Evolutionary conservation across 2,113 vertebrate genomes (phyloP), one percentile per base, ranked within the genome.

Genomic region (Axis porcinus): DNA sequence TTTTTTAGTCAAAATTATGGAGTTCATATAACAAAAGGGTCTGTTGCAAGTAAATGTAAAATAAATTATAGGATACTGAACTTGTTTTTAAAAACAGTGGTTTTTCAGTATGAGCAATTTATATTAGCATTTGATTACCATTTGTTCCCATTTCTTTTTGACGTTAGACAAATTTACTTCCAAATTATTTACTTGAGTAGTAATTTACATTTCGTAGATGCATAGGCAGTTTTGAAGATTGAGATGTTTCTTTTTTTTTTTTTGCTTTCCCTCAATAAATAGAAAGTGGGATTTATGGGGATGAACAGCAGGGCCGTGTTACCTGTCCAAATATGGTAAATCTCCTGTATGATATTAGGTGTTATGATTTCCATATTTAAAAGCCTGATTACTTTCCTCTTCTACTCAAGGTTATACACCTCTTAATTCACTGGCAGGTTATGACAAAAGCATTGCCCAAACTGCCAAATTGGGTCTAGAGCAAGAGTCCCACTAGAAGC

Each of bases 1-100:
- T 57, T 97, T 96, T 93, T 97, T 45, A 93, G 92, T 95, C 55
- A 95, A 96, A 98, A 95, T 95, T 96, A 58, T 3, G 55, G 15
- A 83, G 28, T 87, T 97, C 81, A n/a, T 84, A 47, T 89, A 92
- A 78, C 57, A 93, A 94, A 93, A 17, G 7, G 74, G 47, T 95
- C 13, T 78, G 30, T 67, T 96, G 86, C 83, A 95, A 95, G 76
- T 89, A 92, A 91, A 93, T 81, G 40, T 91, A 84, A 91, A 96
- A 74, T 93, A 92, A 96, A 78, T 62, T 60, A 89, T 82, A 93
- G 54, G 62, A 92, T 81, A 86, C 7, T 28, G 12, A 94, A 90
- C 36, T 74, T 36, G 62, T 90, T 96, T 92, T 92, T n/a, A 1
- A 60, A 84, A 93, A 64, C 11, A 54, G n/a, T 97, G 33, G 2